Percentiles rank a stretch among this genome's conserved stretches.
phyloP scores from a whole-genome alignment of 2,113 vertebrate genomes.

The Corapipo altera region DNA sequence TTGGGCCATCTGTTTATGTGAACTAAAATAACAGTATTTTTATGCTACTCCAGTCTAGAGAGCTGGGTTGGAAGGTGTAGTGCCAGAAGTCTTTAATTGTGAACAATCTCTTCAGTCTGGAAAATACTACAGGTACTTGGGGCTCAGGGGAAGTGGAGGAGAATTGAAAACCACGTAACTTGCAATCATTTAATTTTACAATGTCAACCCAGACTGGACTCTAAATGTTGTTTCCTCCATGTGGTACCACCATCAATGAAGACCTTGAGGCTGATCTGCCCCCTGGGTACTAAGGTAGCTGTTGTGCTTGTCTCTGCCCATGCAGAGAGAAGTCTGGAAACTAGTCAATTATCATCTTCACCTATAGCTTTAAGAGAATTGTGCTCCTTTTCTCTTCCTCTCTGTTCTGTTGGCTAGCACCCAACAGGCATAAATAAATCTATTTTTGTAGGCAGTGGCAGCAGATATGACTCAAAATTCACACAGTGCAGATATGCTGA shows the following conservation, averaged over 20 bases:
- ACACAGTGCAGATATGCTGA: slow-evolving; percentile 51
- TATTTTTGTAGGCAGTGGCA: background rate
- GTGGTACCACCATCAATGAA: background rate
- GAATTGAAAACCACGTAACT: background rate
- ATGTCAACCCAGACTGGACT: background rate
- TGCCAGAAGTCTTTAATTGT: background rate
- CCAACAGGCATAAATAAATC: slow-evolving; percentile 47
- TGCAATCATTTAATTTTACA: background rate
- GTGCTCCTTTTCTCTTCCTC: background rate
- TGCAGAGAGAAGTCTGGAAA: background rate
- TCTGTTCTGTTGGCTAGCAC: slow-evolving; percentile 6
- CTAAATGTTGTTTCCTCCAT: background rate
- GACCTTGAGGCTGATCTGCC: background rate
- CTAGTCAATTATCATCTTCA: background rate
- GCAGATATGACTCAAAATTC: slow-evolving; percentile 60
- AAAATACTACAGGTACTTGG: background rate
- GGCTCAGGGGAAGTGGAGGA: background rate
- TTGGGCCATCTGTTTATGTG: background rate
- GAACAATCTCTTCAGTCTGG: background rate
- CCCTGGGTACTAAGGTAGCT: background rate
- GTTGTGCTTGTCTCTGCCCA: background rate
- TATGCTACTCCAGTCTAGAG: background rate
- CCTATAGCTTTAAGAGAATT: background rate
- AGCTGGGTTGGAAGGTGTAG: background rate
- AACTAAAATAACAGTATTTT: background rate